Evolutionary conservation across 2,113 vertebrate genomes (phyloP).

Genomic region (Colistium nudipinnis): DNA sequence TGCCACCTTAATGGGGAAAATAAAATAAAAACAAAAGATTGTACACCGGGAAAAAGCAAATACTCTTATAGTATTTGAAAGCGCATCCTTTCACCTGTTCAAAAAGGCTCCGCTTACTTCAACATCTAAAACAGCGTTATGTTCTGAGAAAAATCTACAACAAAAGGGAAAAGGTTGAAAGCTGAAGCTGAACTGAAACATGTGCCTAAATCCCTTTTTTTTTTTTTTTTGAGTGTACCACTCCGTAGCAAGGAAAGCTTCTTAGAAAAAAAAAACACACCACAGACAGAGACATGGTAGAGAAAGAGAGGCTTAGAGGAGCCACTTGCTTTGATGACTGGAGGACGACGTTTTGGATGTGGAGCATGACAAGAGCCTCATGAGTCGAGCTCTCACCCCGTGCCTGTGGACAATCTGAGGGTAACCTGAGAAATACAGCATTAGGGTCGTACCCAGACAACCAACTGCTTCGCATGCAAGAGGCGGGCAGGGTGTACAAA

Average conservation of each 20-base stretch:
- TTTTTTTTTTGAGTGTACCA: neutral
- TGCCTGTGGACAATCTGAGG: slow-evolving; percentile 87
- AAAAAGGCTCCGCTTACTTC: neutral
- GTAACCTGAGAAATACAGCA: slow-evolving; percentile 91
- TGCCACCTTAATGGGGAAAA: too few species aligned
- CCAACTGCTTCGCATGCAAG: slow-evolving; percentile 52
- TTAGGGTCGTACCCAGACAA: slow-evolving; percentile 70
- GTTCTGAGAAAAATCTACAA: too few species aligned
- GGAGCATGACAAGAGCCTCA: slow-evolving; percentile 92
- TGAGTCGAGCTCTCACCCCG: slow-evolving; percentile 91
- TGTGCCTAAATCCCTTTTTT: neutral
- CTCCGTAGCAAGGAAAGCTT: slow-evolving; percentile 3
- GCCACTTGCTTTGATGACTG: slow-evolving; percentile 94
- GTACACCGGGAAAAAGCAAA: neutral
- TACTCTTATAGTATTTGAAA: neutral
- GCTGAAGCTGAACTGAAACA: neutral
- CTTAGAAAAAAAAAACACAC: slow-evolving; percentile 2
- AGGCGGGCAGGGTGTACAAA: slow-evolving; percentile 10
- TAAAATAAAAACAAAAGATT: too few species aligned
- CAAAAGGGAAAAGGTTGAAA: too few species aligned
- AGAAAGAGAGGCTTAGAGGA: slow-evolving; percentile 46
- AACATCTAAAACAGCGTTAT: too few species aligned
- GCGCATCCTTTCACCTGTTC: slow-evolving; percentile 3
- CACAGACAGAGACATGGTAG: slow-evolving; percentile 13
- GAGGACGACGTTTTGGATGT: slow-evolving; percentile 88